Evolutionary conservation across 2,797 vertebrate species (phyloP).

Genomic region (Siniperca scherzeri): DNA sequence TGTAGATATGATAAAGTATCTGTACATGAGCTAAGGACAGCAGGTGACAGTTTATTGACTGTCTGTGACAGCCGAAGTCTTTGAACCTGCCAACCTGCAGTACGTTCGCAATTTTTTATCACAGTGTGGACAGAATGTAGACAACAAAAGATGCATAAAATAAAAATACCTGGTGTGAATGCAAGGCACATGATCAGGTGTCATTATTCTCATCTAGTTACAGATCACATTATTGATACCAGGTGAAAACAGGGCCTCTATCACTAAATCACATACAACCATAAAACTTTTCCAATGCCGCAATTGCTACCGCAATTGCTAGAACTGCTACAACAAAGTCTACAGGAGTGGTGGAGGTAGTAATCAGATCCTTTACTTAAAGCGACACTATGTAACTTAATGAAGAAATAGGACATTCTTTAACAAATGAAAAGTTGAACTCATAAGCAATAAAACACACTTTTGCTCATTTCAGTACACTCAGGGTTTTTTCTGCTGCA

Average conservation of each 20-base stretch:
- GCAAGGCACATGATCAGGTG: not conserved
- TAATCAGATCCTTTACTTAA: slow-evolving; percentile 7
- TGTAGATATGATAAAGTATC: slow-evolving; percentile 17
- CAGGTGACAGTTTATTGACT: slow-evolving; percentile 32
- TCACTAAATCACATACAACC: slow-evolving; percentile 18
- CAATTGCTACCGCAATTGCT: not conserved
- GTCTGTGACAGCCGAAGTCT: slow-evolving; percentile 20
- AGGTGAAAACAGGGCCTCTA: slow-evolving; percentile 7
- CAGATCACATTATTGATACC: slow-evolving; percentile 31
- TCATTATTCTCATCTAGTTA: slow-evolving; percentile 12
- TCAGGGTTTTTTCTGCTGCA: no score
- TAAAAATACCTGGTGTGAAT: slow-evolving; percentile 8
- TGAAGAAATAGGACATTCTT: no score
- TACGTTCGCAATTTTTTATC: not conserved
- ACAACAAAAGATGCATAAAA: slow-evolving; percentile 5
- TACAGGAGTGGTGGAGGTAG: not conserved
- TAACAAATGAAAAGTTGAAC: no score
- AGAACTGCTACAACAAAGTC: not conserved
- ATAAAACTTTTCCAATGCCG: slow-evolving; percentile 4
- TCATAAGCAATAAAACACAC: no score
- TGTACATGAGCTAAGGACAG: slow-evolving; percentile 15
- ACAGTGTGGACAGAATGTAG: not conserved
- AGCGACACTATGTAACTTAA: not conserved
- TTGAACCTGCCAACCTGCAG: slow-evolving; percentile 19
- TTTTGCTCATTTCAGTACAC: no score